Conservation (phyloP, 2,888 invertebrate species). For the Pollenia angustigena region DNA sequence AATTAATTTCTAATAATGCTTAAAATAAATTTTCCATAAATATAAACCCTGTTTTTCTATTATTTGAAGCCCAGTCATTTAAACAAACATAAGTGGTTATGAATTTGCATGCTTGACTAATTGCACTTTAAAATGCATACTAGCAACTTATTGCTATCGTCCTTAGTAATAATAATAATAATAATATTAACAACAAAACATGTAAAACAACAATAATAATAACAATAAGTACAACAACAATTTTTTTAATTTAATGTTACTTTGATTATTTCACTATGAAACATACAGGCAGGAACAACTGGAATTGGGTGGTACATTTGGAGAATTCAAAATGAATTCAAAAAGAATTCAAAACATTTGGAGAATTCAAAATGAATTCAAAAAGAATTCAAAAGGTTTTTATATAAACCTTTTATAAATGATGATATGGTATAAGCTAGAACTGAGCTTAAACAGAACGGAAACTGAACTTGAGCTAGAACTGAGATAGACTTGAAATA, state of each 20-base stretch:
- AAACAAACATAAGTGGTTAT: conserved; percentile 67
- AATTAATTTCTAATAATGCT: too few relatives aligned
- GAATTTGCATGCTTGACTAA: conserved; percentile 71
- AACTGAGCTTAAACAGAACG: too few relatives aligned
- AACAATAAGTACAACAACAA: conserved; percentile 21
- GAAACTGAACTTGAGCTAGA: too few relatives aligned
- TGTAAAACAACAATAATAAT: conserved; percentile 48
- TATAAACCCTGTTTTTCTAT: conserved; percentile 11
- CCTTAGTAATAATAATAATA: conserved; percentile 9
- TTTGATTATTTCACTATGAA: conserved; percentile 10
- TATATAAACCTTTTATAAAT: too few relatives aligned
- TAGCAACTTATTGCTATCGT: conserved; percentile 41
- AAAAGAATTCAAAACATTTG: too few relatives aligned
- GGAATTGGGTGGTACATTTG: neutral
- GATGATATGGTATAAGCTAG: too few relatives aligned
- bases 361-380: too few relatives aligned
- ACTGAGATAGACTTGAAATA: too few relatives aligned
- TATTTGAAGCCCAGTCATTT: conserved; percentile 31
- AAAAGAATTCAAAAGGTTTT: too few relatives aligned
- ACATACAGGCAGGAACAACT: neutral
- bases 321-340: too few relatives aligned
- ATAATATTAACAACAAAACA: conserved; percentile 45
- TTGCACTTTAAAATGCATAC: conserved; percentile 66
- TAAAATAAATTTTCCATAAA: too few relatives aligned
- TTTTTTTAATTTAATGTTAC: conserved; percentile 35